These are phyloP conservation scores for Phataginus tricuspis DNA, from an alignment of 2,797 vertebrate genomes.

Conservation along the genomic window DNA sequence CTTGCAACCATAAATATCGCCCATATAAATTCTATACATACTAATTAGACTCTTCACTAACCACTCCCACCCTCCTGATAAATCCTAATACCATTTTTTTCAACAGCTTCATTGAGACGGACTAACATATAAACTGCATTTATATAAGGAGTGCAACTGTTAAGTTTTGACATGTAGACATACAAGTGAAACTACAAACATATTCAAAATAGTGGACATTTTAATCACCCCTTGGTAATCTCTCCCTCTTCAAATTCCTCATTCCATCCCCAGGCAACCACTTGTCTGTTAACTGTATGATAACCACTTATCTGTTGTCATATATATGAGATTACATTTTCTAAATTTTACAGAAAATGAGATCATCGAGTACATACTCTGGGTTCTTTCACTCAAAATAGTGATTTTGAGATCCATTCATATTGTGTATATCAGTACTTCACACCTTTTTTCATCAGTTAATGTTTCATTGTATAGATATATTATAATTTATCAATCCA, in stretches of 20 bases:
- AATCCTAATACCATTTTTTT: neutral
- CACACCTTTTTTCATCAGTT: neutral
- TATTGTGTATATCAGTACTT: neutral
- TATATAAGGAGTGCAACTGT: neutral
- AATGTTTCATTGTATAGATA: neutral
- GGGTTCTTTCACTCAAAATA: neutral
- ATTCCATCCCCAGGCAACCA: neutral
- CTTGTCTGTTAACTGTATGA: neutral
- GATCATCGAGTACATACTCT: neutral
- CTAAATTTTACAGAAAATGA: neutral
- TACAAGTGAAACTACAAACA: neutral
- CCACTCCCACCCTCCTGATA: neutral
- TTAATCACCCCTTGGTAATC: neutral
- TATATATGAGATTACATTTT: neutral
- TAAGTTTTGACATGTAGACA: neutral
- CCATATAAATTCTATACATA: neutral
- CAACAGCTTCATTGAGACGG: neutral
- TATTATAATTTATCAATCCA: neutral
- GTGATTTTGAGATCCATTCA: neutral
- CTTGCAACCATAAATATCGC: neutral
- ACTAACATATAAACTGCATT: neutral
- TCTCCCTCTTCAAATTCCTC: neutral
- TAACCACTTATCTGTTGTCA: neutral
- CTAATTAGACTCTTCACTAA: neutral
- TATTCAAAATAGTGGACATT: neutral